Evolutionary conservation across 2,888 invertebrate genomes (phyloP).

Genomic region (Dicyrtomina minuta): DNA sequence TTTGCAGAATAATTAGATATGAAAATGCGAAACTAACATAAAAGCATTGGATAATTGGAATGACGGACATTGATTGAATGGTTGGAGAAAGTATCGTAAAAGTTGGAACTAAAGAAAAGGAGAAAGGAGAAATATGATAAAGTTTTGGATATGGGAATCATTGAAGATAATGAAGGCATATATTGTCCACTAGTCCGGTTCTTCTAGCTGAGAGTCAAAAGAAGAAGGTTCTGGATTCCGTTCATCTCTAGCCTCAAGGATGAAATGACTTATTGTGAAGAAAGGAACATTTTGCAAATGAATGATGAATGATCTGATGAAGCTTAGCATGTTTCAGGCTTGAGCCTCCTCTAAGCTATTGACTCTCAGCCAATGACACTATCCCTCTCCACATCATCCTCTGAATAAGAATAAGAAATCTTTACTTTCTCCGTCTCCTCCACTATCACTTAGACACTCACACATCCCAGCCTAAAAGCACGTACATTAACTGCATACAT

Average conservation of each 20-base stretch:
- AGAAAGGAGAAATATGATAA: no score
- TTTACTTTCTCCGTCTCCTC: constrained; percentile 4
- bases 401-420: constrained; percentile 22
- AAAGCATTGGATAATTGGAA: no score
- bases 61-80: no score
- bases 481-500: background rate
- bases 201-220: constrained; percentile 1
- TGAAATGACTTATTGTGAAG: background rate
- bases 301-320: constrained; percentile 24
- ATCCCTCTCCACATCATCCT: constrained; percentile 23
- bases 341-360: constrained; percentile 28
- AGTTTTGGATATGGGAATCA: no score
- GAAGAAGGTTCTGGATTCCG: no score
- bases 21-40: no score
- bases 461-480: background rate
- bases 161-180: constrained; percentile 21
- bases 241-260: no score
- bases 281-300: constrained; percentile 18
- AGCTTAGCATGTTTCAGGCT: constrained; percentile 26
- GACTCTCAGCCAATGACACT: constrained; percentile 29
- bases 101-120: no score
- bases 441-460: background rate
- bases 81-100: no score
- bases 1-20: no score
- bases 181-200: constrained; percentile 22